Evolutionary conservation across 2,113 vertebrate species (phyloP).

Genomic region (Cheirogaleus medius): DNA sequence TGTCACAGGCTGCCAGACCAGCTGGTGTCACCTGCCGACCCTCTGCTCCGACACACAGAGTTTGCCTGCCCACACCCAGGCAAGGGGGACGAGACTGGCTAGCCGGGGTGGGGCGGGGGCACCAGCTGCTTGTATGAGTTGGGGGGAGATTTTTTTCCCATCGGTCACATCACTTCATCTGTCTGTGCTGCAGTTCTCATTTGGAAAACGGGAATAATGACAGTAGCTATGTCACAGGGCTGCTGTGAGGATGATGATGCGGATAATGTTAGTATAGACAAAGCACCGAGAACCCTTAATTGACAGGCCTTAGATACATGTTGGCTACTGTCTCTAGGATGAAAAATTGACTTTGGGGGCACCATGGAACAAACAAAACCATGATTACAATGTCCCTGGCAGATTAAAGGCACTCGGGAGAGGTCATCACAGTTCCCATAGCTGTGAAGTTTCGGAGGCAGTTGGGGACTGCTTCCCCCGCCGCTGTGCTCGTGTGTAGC

Average conservation of each 20-base stretch:
- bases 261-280: background rate
- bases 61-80: background rate
- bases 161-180: too few species aligned
- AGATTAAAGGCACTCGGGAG: background rate
- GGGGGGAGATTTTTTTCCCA: background rate
- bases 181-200: background rate
- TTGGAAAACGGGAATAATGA: background rate
- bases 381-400: background rate
- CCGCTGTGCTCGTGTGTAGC: too few species aligned
- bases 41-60: rapidly evolving
- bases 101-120: too few species aligned
- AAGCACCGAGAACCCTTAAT: background rate
- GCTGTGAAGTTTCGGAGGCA: background rate
- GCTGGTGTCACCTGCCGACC: rapidly evolving
- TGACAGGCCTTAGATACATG: background rate
- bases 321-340: background rate
- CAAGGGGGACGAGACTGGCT: rapidly evolving
- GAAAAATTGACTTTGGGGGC: background rate
- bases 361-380: background rate
- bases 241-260: background rate
- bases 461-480: background rate
- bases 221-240: background rate
- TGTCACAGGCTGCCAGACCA: rapidly evolving
- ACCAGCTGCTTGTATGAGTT: background rate
- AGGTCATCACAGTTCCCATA: background rate